Evolutionary conservation across 1,140 invertebrate genomes (phyloP), one percentile per base, ranked within the genome.

Genomic region (Papilio aristodemus): DNA sequence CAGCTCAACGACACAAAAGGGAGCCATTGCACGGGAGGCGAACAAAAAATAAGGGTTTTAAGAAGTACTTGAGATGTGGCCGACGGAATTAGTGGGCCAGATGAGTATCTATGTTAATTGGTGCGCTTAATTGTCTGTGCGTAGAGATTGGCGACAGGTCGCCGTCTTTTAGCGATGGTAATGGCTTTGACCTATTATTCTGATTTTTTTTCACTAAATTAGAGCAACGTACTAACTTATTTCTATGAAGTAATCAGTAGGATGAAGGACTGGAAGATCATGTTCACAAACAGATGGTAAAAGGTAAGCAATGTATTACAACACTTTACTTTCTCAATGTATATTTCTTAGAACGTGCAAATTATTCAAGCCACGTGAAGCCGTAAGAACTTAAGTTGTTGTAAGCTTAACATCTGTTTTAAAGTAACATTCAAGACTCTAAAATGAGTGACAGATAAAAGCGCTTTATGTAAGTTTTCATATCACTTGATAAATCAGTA

Each of bases 11-110:
- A 73, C 70, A 77, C 75, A 79, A 79, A 74, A 77, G 74, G 71
- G 69, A 63, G 14, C 72, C 68, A 70, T 76, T 76, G 73, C 78
- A 71, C 68, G 71, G 67, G 67, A 70, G 71, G 73, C 32, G 69
- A 75, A 71, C 73, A 79, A 80, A 77, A 80, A 80, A 80, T 71
- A 72, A 72, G 69, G 69, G 38, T 69, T 76, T 58, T 68, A 43
- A 43, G 57, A 68, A 72, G 46, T 38, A 43, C 46, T 60, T 38
- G 32, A 68, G 68, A 68, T 68, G 57, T 19, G 71, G 66, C 70
- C 70, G 64, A 71, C 50, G 58, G 58, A 57, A 71, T 71, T 71
- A 71, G 64, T 67, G 58, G 38, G 14, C 14, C 37, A 39, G 59
- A 62, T 62, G 59, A 14, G 17, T 38, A 62, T 62, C 59, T 62